Conservation (phyloP, 2,113 vertebrate genomes). For the Picathartes gymnocephalus region DNA sequence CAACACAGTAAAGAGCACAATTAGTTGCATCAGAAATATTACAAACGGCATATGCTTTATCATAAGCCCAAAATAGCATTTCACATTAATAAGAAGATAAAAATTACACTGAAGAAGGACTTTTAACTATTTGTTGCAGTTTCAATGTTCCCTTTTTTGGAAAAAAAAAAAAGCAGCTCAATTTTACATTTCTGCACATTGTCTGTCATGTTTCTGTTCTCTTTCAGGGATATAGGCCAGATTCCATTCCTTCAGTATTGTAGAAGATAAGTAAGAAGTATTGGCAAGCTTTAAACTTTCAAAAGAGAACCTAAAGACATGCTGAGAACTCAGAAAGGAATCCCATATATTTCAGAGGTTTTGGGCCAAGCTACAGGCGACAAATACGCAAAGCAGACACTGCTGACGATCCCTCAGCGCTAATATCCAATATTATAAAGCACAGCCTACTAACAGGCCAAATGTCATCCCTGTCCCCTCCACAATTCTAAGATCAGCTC, state of each 20-base stretch:
- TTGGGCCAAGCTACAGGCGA: background rate
- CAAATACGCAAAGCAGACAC: background rate
- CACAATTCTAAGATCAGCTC: background rate
- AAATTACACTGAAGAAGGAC: background rate
- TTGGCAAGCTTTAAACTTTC: background rate
- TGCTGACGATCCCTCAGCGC: background rate
- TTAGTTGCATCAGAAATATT: background rate
- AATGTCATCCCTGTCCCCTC: background rate
- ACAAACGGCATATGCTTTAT: background rate
- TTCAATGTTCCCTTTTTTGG: background rate
- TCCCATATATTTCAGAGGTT: background rate
- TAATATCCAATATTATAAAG: background rate
- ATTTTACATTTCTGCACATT: background rate
- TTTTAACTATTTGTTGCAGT: background rate
- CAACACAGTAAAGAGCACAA: background rate
- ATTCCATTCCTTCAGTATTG: background rate
- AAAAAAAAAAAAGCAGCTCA: background rate
- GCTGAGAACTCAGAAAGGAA: background rate
- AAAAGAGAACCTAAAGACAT: background rate
- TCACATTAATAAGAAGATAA: background rate
- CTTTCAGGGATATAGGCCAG: background rate
- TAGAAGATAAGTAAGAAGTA: background rate
- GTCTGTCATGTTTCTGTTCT: background rate
- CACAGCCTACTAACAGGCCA: background rate
- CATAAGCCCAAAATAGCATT: background rate